phyloP scores from a whole-genome alignment of 2,797 vertebrate genomes.

The Alfaro cultratus region DNA sequence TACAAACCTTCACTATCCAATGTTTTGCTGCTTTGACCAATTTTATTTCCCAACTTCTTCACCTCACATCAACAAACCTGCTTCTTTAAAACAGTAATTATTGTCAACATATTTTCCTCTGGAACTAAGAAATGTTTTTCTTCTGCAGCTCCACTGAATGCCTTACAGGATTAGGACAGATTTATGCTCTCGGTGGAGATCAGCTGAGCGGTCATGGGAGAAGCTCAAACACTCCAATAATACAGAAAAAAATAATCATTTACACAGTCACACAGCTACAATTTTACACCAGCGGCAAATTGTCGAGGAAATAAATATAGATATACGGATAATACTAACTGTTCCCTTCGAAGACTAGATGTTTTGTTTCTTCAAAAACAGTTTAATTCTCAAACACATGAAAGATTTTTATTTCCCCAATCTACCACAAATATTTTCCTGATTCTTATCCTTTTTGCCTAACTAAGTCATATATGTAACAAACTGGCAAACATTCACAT shows the following conservation, averaged over 20 bases:
- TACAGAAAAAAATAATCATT: slow-evolving; percentile 18
- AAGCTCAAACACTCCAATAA: slow-evolving; percentile 29
- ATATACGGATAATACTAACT: background rate
- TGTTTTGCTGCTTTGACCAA: slow-evolving; percentile 5
- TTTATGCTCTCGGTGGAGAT: slow-evolving; percentile 41
- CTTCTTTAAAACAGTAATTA: slow-evolving; percentile 39
- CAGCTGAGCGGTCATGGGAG: slow-evolving; percentile 65
- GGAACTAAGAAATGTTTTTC: slow-evolving; percentile 42
- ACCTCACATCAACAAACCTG: slow-evolving; percentile 22
- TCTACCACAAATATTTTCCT: background rate
- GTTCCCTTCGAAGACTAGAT: slow-evolving; percentile 2
- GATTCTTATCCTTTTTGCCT: background rate
- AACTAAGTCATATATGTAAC: background rate
- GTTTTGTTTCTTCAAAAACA: background rate
- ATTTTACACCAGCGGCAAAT: background rate
- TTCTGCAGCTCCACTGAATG: slow-evolving; percentile 44
- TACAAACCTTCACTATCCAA: slow-evolving; percentile 48
- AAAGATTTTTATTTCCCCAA: background rate
- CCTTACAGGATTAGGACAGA: slow-evolving; percentile 69
- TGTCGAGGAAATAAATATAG: background rate
- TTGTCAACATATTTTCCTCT: slow-evolving; percentile 14
- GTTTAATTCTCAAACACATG: slow-evolving; percentile 13
- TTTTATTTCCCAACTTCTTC: background rate
- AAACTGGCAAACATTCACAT: background rate
- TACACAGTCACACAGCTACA: slow-evolving; percentile 3